Evolutionary conservation across 2,113 vertebrate species (phyloP).

Genomic region (Leptobrachium leishanense): DNA sequence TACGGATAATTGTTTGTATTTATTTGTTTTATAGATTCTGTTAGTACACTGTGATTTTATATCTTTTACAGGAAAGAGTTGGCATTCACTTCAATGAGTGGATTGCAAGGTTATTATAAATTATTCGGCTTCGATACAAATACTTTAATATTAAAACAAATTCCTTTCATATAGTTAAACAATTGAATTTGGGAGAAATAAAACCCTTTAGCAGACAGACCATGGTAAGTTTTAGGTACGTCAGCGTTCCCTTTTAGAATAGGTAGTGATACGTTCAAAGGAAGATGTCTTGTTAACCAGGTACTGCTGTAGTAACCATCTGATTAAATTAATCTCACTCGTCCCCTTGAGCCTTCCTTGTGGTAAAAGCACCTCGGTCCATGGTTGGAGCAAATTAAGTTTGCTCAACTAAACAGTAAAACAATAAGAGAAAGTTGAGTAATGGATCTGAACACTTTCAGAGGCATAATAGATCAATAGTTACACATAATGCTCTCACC

Average conservation of each 20-base stretch:
- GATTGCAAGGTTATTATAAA: no score
- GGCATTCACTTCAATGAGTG: no score
- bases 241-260: no score
- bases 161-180: no score
- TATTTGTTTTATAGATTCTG: no score
- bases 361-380: slow-evolving; percentile 59
- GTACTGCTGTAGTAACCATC: slow-evolving; percentile 51
- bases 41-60: no score
- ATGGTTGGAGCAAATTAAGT: slow-evolving; percentile 69
- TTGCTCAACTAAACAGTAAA: slow-evolving; percentile 62
- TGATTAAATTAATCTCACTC: slow-evolving; percentile 67
- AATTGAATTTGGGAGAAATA: no score
- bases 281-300: slow-evolving; percentile 51
- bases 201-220: no score
- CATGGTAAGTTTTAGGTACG: no score
- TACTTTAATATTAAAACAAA: no score
- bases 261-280: not conserved
- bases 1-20: not conserved
- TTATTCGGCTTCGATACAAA: no score
- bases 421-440: slow-evolving; percentile 50
- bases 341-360: slow-evolving; percentile 49
- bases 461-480: slow-evolving; percentile 47
- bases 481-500: slow-evolving; percentile 34
- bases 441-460: slow-evolving; percentile 36
- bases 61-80: no score